Evolutionary conservation across 2,888 invertebrate genomes (phyloP), one percentile per base, ranked within the genome.

Genomic region (Ormyrus pomaceus): DNA sequence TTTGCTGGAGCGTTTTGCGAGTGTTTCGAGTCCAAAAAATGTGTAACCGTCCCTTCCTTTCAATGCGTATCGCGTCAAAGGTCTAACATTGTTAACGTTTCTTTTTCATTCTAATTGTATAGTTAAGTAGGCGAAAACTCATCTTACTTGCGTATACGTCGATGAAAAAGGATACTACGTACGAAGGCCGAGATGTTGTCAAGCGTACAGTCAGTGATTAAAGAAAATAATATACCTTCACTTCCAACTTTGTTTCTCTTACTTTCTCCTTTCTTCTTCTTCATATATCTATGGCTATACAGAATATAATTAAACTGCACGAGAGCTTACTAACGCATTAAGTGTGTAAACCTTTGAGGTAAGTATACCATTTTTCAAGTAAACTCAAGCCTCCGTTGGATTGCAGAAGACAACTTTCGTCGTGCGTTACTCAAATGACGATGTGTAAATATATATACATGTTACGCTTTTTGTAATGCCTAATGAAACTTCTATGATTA

Each of bases 41-140:
- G 34, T 70, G 50, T 82, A 82, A 77, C 79, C 82, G 77, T 78
- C 79, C 82, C 76, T 76, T 73, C 79, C 82, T 82, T 82, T 79
- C 45, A 62, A 76, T 72, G 72, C 78, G 71, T 68, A 59, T 79
- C 34, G 61, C 68, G 64, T 76, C 75, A 76, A 81, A 76, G 76
- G 78, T 79, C 70, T 79, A 81, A 81, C 50, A 75, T 71, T 79
- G 76, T 79, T 81, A 76, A 76, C 19, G 79, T 78, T 79, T 72
- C 34, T 34, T 62, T 75, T 76, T 78, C 64, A 72, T 64, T 58
- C 13, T 81, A 71, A 62, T 71, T 78, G 81, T 74, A 77, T 74
- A 77, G 77, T 77, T 77, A 74, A 58, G 72, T 80, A 77, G 77
- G 61, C 9, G 34, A 34, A 34, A 50, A 81, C 68, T 69, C 19